These are phyloP conservation scores for Ditula angustiorana DNA, from an alignment of 2,888 invertebrate species.

Conservation along the genomic window DNA sequence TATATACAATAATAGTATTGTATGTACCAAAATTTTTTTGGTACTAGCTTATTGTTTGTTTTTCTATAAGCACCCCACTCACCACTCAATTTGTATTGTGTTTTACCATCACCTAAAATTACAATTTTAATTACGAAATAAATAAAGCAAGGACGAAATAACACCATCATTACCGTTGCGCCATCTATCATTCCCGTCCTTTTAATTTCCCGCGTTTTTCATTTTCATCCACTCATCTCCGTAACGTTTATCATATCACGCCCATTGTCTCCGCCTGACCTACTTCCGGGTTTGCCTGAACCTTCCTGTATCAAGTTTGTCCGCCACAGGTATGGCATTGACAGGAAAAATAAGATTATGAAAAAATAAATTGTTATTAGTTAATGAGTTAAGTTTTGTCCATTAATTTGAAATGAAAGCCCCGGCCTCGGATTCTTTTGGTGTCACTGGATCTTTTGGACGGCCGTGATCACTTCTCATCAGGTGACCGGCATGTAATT, in stretches of 20 bases:
- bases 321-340: background rate
- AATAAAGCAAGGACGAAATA: background rate
- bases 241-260: conserved; percentile 35
- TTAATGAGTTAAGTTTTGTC: no score
- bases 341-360: background rate
- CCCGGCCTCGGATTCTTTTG: no score
- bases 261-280: conserved; percentile 41
- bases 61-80: no score
- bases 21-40: no score
- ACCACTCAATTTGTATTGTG: no score
- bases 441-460: no score
- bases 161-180: conserved; percentile 22
- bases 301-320: background rate
- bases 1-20: no score
- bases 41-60: no score
- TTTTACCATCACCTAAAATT: no score
- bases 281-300: conserved; percentile 12
- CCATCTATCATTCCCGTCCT: conserved; percentile 32
- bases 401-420: no score
- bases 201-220: conserved; percentile 35
- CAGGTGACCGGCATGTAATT: no score
- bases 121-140: background rate
- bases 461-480: no score
- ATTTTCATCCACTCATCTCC: conserved; percentile 36
- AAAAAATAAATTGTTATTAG: background rate